phyloP scores from a whole-genome alignment of 23 tunicate species.

The Ascidia mentula region DNA sequence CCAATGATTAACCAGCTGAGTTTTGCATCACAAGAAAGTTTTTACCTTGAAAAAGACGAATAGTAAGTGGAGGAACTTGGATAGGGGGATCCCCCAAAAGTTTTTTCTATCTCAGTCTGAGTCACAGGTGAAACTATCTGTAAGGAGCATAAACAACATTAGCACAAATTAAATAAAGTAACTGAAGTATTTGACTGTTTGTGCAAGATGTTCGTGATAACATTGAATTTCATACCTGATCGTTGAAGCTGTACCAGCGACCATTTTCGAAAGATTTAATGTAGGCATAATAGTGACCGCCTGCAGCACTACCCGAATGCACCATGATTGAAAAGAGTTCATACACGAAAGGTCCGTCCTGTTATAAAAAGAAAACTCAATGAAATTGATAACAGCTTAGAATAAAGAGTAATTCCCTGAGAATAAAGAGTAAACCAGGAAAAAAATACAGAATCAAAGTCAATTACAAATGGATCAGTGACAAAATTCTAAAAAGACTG shows the following conservation, averaged over 20 bases:
- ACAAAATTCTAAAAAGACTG: too few species aligned
- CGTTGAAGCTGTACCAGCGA: constrained; percentile 94
- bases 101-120: constrained; percentile 65
- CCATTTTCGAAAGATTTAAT: constrained; percentile 80
- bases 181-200: too few species aligned
- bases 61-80: constrained; percentile 37
- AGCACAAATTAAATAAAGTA: background rate
- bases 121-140: constrained; percentile 80
- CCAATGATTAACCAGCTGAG: too few species aligned
- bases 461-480: too few species aligned
- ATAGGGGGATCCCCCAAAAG: constrained; percentile 66
- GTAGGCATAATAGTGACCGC: constrained; percentile 92
- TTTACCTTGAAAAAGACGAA: constrained; percentile 84
- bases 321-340: constrained; percentile 86
- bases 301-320: constrained; percentile 93
- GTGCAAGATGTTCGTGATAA: too few species aligned
- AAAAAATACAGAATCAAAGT: too few species aligned
- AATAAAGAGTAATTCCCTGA: too few species aligned
- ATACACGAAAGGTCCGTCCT: constrained; percentile 77
- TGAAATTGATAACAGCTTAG: too few species aligned
- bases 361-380: background rate
- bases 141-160: background rate
- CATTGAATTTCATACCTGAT: too few species aligned
- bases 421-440: too few species aligned
- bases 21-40: too few species aligned